Evolutionary conservation across 2,888 invertebrate species (phyloP).

Genomic region (Invenusta paracnida): DNA sequence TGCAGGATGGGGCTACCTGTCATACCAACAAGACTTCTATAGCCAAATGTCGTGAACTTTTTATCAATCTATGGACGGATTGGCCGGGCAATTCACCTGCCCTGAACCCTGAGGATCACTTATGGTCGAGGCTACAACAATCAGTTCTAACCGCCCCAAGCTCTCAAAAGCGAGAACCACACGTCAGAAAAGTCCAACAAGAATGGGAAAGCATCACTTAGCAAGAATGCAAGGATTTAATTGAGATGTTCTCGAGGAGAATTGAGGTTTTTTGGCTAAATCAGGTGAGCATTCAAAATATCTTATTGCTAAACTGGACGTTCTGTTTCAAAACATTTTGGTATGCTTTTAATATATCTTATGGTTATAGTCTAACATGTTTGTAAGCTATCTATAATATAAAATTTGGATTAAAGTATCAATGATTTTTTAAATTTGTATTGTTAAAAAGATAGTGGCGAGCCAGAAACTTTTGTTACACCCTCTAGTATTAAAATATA

Average conservation of each 20-base stretch:
- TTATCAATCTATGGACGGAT: not conserved
- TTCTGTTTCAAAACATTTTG: too few relatives aligned
- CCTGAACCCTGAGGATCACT: not conserved
- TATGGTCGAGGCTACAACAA: not conserved
- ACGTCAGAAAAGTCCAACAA: not conserved
- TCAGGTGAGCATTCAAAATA: too few relatives aligned
- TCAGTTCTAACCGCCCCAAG: not conserved
- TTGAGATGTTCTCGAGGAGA: not conserved
- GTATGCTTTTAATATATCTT: too few relatives aligned
- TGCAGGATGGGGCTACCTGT: not conserved
- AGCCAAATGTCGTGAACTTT: not conserved
- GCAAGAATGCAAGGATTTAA: not conserved
- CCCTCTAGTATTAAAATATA: too few relatives aligned
- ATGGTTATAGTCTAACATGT: too few relatives aligned
- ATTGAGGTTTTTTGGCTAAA: not conserved
- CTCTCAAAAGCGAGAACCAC: not conserved
- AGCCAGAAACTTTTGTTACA: not conserved
- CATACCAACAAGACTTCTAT: not conserved
- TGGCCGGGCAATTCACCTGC: not conserved
- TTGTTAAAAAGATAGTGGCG: not conserved
- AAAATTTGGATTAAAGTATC: too few relatives aligned
- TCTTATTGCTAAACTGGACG: not conserved
- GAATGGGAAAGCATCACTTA: not conserved
- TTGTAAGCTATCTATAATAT: too few relatives aligned
- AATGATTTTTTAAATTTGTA: not conserved